Percentiles rank a stretch among this genome's conserved stretches.
These are phyloP conservation scores for Eubasilissa regina DNA, from an alignment of 1,140 invertebrate species.

Conservation along the genomic window DNA sequence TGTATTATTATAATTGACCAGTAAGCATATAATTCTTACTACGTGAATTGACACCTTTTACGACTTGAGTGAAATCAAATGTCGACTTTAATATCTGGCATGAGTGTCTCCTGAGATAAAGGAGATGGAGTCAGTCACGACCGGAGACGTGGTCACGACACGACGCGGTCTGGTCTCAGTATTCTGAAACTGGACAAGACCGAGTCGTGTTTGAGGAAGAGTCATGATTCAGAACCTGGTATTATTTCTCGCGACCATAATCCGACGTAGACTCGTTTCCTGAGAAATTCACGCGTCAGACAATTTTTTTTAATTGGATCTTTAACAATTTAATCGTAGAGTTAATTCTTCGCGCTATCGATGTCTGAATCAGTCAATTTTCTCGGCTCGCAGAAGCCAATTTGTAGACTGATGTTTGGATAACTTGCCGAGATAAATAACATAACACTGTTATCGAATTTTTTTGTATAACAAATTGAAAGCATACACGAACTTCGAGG, in stretches of 20 bases:
- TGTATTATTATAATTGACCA: conserved; percentile 5
- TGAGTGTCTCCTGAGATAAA: conserved; percentile 23
- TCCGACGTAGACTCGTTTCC: background rate
- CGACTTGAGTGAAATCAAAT: conserved; percentile 37
- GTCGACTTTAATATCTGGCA: conserved; percentile 18
- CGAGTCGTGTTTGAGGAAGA: conserved; percentile 3
- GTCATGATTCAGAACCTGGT: conserved; percentile 10
- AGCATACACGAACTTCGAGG: conserved; percentile 31
- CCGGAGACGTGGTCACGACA: background rate
- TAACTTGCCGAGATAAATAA: background rate
- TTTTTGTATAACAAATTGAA: conserved; percentile 33
- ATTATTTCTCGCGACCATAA: conserved; percentile 6
- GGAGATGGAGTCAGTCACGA: conserved; percentile 24
- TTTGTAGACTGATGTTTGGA: background rate
- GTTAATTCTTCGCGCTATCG: too few species aligned
- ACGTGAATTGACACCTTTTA: conserved; percentile 41
- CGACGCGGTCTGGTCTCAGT: conserved; percentile 10
- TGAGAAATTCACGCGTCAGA: too few species aligned
- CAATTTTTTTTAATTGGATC: too few species aligned
- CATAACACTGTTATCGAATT: background rate
- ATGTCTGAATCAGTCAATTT: too few species aligned
- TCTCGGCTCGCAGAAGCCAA: too few species aligned
- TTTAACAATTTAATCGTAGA: too few species aligned
- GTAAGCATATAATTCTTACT: background rate
- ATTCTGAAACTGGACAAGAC: background rate